Evolutionary conservation across 2,888 invertebrate genomes (phyloP).

Genomic region (Cinara cedri): DNA sequence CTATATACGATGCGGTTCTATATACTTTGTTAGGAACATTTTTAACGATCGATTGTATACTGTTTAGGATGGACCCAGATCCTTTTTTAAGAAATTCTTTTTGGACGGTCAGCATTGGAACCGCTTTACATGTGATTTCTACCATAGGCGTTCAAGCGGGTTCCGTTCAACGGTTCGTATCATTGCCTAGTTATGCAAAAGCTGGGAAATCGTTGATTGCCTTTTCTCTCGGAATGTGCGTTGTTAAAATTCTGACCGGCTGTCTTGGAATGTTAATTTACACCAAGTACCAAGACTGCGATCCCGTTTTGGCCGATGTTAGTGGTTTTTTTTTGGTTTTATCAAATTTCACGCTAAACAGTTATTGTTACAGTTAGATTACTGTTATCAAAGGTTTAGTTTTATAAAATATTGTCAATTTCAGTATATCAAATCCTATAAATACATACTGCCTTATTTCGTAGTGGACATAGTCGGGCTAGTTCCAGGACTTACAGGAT

Average conservation of each 20-base stretch:
- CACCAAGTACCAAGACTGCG: conserved; percentile 71
- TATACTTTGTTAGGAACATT: too few relatives aligned
- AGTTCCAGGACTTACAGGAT: conserved; percentile 75
- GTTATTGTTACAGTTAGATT: too few relatives aligned
- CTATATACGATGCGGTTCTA: too few relatives aligned
- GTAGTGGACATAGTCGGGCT: conserved; percentile 73
- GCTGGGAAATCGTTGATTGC: conserved; percentile 66
- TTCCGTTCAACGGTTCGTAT: conserved; percentile 69
- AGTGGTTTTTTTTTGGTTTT: too few relatives aligned
- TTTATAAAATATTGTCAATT: too few relatives aligned
- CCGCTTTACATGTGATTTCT: conserved; percentile 68
- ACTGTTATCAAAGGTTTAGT: too few relatives aligned
- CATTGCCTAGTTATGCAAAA: conserved; percentile 66
- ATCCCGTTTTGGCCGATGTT: conserved; percentile 67
- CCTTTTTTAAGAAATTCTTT: conserved; percentile 81
- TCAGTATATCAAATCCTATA: conserved; percentile 59
- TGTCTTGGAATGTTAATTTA: conserved; percentile 70
- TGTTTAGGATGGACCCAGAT: conserved; percentile 74
- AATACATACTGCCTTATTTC: conserved; percentile 74
- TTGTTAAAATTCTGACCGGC: conserved; percentile 68
- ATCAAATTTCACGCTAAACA: not conserved
- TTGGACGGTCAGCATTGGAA: conserved; percentile 77
- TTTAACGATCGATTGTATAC: not conserved
- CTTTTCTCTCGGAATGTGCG: conserved; percentile 65
- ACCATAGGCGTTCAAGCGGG: conserved; percentile 68